These are phyloP conservation scores for Tinamus guttatus DNA, from an alignment of 2,113 vertebrate species.

Conservation along the genomic window DNA sequence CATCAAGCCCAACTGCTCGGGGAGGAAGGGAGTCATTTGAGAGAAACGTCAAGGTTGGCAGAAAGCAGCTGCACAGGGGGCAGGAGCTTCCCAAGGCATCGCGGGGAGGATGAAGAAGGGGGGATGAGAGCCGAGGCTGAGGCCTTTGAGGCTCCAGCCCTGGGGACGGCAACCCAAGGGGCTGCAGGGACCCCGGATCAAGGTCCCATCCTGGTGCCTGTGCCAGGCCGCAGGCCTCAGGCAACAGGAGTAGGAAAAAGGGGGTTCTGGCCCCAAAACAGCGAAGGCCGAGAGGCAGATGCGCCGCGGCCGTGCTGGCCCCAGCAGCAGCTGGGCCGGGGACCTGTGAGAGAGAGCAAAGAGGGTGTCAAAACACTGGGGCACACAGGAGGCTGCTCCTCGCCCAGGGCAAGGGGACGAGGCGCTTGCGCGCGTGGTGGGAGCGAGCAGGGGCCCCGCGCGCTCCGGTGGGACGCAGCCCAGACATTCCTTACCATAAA, in stretches of 20 bases:
- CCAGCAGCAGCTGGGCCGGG: neutral
- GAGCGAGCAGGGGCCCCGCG: neutral
- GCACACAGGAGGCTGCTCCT: accelerated
- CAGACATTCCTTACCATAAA: slow-evolving; percentile 69
- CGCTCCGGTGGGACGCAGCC: neutral
- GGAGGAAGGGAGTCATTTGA: neutral
- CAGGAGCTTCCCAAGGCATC: neutral
- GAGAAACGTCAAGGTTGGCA: neutral
- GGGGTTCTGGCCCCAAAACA: neutral
- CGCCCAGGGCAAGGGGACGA: accelerated
- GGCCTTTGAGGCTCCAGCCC: neutral
- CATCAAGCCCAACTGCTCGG: neutral
- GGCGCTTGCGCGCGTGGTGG: neutral
- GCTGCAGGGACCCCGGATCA: accelerated
- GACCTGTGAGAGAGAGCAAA: neutral
- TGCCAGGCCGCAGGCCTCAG: too few relatives aligned
- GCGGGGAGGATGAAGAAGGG: neutral
- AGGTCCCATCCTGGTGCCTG: accelerated
- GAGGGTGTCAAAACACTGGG: accelerated
- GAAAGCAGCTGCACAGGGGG: neutral
- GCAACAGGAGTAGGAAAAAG: neutral
- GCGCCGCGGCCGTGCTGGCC: accelerated
- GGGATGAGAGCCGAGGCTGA: neutral
- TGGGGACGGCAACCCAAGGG: neutral
- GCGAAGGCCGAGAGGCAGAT: neutral